phyloP scores from a whole-genome alignment of 2,888 invertebrate species.

The Amphipyra berbera region DNA sequence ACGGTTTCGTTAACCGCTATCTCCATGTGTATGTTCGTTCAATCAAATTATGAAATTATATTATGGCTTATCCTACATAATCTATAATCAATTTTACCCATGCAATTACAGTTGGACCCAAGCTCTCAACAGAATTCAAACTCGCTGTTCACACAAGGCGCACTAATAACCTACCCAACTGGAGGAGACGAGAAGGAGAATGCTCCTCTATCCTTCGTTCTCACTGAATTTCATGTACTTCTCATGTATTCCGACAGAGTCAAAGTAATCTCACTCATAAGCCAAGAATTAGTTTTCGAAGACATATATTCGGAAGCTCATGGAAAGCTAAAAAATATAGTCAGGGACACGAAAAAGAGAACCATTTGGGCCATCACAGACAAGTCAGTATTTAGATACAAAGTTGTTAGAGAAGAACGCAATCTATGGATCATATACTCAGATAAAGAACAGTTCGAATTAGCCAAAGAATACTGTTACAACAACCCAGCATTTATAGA shows the following conservation, averaged over 20 bases:
- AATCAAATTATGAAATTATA: too few species aligned
- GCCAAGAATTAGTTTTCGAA: constrained; percentile 96
- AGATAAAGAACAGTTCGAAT: constrained; percentile 95
- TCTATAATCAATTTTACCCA: neutral
- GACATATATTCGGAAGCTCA: constrained; percentile 95
- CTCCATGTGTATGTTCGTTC: too few species aligned
- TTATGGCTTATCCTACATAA: too few species aligned
- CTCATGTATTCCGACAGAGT: constrained; percentile 95
- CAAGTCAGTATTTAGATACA: constrained; percentile 95
- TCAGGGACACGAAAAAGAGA: constrained; percentile 94
- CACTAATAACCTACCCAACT: constrained; percentile 80
- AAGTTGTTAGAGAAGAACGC: constrained; percentile 94
- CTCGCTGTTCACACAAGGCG: constrained; percentile 83
- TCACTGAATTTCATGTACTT: constrained; percentile 97
- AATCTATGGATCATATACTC: constrained; percentile 97
- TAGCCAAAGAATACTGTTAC: constrained; percentile 95
- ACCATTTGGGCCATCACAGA: constrained; percentile 97
- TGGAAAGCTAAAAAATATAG: constrained; percentile 94
- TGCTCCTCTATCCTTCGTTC: constrained; percentile 93
- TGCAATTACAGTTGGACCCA: constrained; percentile 84
- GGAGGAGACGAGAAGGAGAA: constrained; percentile 79
- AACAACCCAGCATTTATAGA: constrained; percentile 95
- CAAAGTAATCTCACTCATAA: constrained; percentile 95
- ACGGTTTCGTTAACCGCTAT: too few species aligned
- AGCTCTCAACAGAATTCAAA: constrained; percentile 85